Conservation (phyloP, 2,797 vertebrate genomes). For the Anniella stebbinsi region DNA sequence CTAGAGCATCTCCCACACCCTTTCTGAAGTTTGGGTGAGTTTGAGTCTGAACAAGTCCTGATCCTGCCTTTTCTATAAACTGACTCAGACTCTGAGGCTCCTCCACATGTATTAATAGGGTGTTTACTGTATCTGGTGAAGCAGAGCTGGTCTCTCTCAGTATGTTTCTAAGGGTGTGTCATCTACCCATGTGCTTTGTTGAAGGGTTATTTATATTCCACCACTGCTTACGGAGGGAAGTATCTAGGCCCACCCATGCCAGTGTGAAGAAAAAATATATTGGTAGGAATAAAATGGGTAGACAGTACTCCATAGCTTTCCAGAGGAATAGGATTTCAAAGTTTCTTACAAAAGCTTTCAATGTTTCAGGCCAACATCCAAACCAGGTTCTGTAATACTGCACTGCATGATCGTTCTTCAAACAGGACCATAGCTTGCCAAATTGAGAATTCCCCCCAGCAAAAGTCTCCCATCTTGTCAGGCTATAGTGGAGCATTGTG, state of each 20-base stretch:
- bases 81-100: constrained; percentile 17
- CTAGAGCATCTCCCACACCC: not conserved
- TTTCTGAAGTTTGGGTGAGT: constrained; percentile 8
- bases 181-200: constrained; percentile 36
- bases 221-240: constrained; percentile 12
- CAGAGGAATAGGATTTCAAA: constrained; percentile 22
- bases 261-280: constrained; percentile 26
- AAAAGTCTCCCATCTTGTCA: constrained; percentile 1
- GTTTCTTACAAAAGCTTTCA: not conserved
- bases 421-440: not conserved
- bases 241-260: not conserved
- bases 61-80: constrained; percentile 27
- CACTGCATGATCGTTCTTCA: not conserved
- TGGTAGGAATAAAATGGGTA: constrained; percentile 38
- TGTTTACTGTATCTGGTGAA: constrained; percentile 38
- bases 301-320: constrained; percentile 15
- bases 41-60: not conserved
- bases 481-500: constrained; percentile 9
- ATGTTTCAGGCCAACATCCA: constrained; percentile 26
- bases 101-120: constrained; percentile 4
- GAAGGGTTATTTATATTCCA: constrained; percentile 36
- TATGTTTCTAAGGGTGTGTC: constrained; percentile 36
- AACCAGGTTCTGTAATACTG: not conserved
- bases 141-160: constrained; percentile 49
- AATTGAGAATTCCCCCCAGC: constrained; percentile 5